A percentile compares a stretch with the other conserved stretches of the same genome.
These are phyloP conservation scores for Cinclus mexicanus DNA, from an alignment of 2,113 vertebrate genomes.

Conservation along the genomic window DNA sequence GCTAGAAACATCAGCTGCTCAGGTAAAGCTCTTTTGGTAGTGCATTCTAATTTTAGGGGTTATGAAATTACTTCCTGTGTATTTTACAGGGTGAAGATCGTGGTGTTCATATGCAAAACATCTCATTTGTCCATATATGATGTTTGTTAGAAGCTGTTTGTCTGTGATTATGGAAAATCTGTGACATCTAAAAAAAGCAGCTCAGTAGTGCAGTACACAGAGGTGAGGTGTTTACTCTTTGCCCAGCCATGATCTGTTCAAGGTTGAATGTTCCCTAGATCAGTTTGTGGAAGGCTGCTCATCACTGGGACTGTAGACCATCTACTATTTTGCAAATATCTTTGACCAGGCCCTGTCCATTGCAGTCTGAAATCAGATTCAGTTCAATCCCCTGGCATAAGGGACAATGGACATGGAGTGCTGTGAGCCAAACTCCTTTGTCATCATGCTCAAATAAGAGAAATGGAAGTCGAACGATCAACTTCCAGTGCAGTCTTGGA, in stretches of 20 bases:
- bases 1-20: neutral
- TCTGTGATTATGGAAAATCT: neutral
- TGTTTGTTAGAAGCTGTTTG: neutral
- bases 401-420: fast-evolving
- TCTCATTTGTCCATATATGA: neutral
- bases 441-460: fast-evolving
- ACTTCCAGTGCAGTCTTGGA: neutral
- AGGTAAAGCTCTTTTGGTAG: neutral
- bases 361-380: neutral
- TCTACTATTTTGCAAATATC: fast-evolving
- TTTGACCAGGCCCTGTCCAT: neutral
- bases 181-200: neutral
- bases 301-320: neutral
- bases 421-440: neutral
- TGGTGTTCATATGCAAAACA: neutral
- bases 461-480: neutral
- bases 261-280: neutral
- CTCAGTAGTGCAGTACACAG: neutral
- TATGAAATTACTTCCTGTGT: neutral
- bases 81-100: neutral
- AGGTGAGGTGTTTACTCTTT: neutral
- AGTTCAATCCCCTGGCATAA: neutral
- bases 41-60: neutral
- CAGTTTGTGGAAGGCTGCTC: neutral
- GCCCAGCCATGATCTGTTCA: neutral